Evolutionary conservation across 2,888 invertebrate genomes (phyloP).

Genomic region (Aporophyla nigra): DNA sequence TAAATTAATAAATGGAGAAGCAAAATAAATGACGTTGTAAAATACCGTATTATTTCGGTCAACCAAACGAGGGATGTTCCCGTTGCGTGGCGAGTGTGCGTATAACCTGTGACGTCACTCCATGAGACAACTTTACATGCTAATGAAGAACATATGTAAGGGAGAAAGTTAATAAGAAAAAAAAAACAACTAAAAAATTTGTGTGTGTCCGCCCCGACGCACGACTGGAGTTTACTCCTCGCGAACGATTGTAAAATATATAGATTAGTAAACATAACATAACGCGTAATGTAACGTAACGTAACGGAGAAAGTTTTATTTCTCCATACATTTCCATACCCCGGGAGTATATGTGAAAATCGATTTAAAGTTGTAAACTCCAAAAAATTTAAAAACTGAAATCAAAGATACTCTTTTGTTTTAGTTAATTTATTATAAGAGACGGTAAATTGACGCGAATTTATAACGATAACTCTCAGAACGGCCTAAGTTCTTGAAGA

Average conservation of each 20-base stretch:
- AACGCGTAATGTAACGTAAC: no score
- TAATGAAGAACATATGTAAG: not conserved
- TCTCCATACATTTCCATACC: no score
- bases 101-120: slow-evolving; percentile 21
- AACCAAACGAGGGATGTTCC: slow-evolving; percentile 43
- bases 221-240: no score
- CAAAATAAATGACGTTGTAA: slow-evolving; percentile 54
- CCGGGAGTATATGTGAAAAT: no score
- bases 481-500: not conserved
- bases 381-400: not conserved
- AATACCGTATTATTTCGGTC: slow-evolving; percentile 59
- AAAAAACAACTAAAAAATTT: not conserved
- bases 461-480: not conserved
- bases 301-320: no score
- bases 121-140: slow-evolving; percentile 7
- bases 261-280: no score
- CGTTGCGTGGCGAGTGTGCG: slow-evolving; percentile 14
- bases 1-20: slow-evolving; percentile 57
- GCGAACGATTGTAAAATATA: no score
- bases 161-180: not conserved
- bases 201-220: no score
- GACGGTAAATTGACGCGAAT: not conserved
- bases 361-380: no score
- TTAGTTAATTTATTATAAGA: not conserved
- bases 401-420: not conserved